These are phyloP conservation scores for Chitala chitala DNA, from an alignment of 2,113 vertebrate genomes.

Conservation along the genomic window DNA sequence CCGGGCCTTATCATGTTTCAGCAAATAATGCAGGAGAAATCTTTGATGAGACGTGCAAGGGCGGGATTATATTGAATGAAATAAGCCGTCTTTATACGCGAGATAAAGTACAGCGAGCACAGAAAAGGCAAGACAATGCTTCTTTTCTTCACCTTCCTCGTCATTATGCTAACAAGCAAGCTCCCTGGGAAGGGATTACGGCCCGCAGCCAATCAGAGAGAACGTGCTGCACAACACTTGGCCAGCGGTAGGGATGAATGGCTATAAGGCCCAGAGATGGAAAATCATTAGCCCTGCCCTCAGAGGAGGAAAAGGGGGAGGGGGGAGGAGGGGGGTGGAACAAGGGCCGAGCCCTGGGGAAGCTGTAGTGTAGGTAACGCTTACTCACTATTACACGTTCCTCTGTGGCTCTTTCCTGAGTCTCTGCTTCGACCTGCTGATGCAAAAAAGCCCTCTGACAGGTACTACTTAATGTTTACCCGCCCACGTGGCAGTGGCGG, in stretches of 20 bases:
- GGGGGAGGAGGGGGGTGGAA: slow-evolving; percentile 23
- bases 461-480: slow-evolving; percentile 72
- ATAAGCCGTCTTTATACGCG: slow-evolving; percentile 55
- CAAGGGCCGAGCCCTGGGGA: slow-evolving; percentile 46
- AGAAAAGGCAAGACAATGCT: slow-evolving; percentile 50
- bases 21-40: slow-evolving; percentile 33
- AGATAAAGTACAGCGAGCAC: slow-evolving; percentile 42
- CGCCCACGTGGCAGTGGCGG: slow-evolving; percentile 64
- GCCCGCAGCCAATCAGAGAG: slow-evolving; percentile 71
- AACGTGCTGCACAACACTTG: slow-evolving; percentile 53
- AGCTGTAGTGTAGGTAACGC: slow-evolving; percentile 52
- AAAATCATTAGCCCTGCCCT: slow-evolving; percentile 59
- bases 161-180: slow-evolving; percentile 74
- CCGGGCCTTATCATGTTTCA: slow-evolving; percentile 32
- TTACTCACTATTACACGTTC: slow-evolving; percentile 56
- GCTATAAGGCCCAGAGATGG: slow-evolving; percentile 49
- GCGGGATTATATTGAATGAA: slow-evolving; percentile 50
- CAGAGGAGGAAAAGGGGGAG: slow-evolving; percentile 45
- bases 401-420: slow-evolving; percentile 52
- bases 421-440: slow-evolving; percentile 39
- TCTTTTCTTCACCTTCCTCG: slow-evolving; percentile 61
- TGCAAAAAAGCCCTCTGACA: slow-evolving; percentile 53
- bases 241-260: slow-evolving; percentile 61
- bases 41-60: slow-evolving; percentile 40
- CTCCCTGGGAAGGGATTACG: slow-evolving; percentile 70